phyloP scores from a whole-genome alignment of 2,888 invertebrate species.

The Microctonus brassicae region DNA sequence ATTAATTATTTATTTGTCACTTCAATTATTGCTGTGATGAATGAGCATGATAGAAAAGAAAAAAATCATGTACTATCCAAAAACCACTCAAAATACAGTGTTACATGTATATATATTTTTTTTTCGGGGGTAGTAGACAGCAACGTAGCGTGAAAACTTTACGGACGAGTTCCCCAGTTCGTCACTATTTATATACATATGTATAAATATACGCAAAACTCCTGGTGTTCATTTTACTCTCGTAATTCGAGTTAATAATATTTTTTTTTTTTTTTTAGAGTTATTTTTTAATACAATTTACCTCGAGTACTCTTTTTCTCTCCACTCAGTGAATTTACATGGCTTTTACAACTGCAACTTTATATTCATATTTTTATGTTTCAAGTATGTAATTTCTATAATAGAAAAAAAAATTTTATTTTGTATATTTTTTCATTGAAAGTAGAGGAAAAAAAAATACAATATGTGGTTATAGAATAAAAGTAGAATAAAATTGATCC shows the following conservation, averaged over 20 bases:
- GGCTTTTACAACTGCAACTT: neutral
- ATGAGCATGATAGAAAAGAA: no score
- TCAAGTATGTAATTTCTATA: neutral
- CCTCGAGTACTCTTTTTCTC: neutral
- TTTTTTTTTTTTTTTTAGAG: neutral
- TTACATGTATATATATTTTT: neutral
- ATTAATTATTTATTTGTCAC: no score
- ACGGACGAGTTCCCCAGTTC: neutral
- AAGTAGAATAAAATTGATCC: neutral
- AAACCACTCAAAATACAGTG: neutral
- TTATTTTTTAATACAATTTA: neutral
- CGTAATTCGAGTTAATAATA: neutral
- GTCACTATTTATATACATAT: neutral
- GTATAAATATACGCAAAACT: neutral
- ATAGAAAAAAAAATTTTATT: neutral
- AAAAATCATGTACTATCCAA: no score
- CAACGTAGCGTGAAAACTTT: constrained; percentile 4
- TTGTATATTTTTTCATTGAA: neutral
- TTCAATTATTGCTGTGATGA: no score
- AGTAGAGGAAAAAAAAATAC: neutral
- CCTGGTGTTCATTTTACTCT: neutral
- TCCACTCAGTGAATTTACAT: no score
- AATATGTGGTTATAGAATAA: neutral
- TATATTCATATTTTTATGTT: neutral
- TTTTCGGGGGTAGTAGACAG: neutral